Evolutionary conservation across 1,140 invertebrate genomes (phyloP).

Genomic region (Orius laevigatus): DNA sequence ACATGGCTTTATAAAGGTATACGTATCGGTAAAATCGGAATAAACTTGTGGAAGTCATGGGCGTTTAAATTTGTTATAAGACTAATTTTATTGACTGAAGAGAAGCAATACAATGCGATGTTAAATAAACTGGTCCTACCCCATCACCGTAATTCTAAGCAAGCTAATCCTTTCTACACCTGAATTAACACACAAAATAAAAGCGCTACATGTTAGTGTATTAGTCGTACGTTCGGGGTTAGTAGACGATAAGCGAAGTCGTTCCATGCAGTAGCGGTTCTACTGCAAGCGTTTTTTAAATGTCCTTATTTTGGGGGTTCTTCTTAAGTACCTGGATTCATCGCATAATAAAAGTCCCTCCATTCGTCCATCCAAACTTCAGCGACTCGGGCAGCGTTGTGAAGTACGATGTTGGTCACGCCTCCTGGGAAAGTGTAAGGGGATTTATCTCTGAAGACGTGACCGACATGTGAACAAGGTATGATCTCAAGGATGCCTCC

Average conservation of each 20-base stretch:
- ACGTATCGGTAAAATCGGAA: too few species aligned
- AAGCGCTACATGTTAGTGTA: not conserved
- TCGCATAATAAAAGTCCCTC: slow-evolving; percentile 96
- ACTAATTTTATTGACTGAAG: not conserved
- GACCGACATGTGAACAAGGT: slow-evolving; percentile 91
- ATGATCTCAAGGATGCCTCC: slow-evolving; percentile 89
- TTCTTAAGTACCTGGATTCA: slow-evolving; percentile 73
- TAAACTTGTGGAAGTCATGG: too few species aligned
- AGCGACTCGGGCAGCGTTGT: slow-evolving; percentile 88
- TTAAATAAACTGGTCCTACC: not conserved
- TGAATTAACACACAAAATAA: not conserved
- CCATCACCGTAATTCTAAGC: not conserved
- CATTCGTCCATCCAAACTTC: slow-evolving; percentile 99
- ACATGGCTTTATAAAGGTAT: too few species aligned
- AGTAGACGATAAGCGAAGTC: not conserved
- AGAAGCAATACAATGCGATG: not conserved
- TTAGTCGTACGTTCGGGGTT: not conserved
- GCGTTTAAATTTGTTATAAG: too few species aligned
- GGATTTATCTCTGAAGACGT: slow-evolving; percentile 97
- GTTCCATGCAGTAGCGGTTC: not conserved
- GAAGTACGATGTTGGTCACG: slow-evolving; percentile 89
- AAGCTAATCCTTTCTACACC: not conserved
- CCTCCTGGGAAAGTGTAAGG: slow-evolving; percentile 99
- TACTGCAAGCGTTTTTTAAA: not conserved
- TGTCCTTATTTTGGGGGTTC: not conserved